A percentile compares a stretch with the other conserved stretches of the same genome.
These are phyloP conservation scores for Chlorocebus sabaeus DNA, from an alignment of 2,113 vertebrate species.

Conservation along the genomic window DNA sequence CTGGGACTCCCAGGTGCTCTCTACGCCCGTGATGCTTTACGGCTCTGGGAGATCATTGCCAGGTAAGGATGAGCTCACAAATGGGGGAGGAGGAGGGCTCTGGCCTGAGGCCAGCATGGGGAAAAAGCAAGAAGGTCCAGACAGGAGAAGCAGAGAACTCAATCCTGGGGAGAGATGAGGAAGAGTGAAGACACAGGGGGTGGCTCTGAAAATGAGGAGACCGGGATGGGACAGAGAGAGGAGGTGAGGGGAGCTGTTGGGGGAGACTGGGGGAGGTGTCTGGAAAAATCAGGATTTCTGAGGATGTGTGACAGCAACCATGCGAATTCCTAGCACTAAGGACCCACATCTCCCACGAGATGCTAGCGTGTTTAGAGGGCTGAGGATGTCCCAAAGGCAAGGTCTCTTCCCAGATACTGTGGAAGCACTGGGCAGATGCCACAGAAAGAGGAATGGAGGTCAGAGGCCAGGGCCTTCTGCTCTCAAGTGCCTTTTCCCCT, in stretches of 20 bases:
- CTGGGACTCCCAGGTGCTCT: slow-evolving; percentile 63
- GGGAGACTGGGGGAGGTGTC: background rate
- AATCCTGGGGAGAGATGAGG: background rate
- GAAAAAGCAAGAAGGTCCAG: background rate
- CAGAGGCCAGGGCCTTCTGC: background rate
- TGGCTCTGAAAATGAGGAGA: background rate
- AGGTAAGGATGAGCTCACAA: slow-evolving; percentile 35
- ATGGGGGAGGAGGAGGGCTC: background rate
- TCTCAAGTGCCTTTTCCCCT: slow-evolving; percentile 67
- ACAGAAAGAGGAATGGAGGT: background rate
- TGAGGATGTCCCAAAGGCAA: background rate
- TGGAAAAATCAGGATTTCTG: background rate
- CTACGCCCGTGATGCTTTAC: slow-evolving; percentile 68
- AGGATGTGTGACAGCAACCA: background rate
- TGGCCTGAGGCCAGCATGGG: background rate
- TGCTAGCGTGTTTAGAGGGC: background rate
- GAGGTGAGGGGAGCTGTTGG: background rate
- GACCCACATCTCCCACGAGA: background rate
- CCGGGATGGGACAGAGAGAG: background rate
- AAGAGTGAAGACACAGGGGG: background rate
- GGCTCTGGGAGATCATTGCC: slow-evolving; percentile 69
- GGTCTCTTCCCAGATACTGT: background rate
- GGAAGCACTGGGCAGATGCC: background rate
- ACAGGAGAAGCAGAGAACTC: background rate
- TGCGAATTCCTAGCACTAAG: background rate